Evolutionary conservation across 2,113 vertebrate species (phyloP), one percentile per base, ranked within the genome.

Genomic region (Desmodus rotundus): DNA sequence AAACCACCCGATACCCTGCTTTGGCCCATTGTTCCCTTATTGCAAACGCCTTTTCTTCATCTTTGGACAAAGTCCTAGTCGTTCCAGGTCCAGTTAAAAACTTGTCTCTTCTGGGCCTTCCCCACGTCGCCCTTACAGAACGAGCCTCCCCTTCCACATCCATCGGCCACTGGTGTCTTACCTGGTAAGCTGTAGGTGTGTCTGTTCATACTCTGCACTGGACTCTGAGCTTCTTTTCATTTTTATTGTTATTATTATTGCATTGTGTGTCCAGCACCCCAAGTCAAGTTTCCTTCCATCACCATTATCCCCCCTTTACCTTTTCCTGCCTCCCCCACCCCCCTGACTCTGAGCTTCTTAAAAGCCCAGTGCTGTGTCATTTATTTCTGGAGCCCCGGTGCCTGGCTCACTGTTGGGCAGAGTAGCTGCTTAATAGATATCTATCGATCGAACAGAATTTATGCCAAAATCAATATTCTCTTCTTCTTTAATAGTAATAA

Each of bases 381-480:
- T 87, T 93, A 89, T 92, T 93, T 93, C 85, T 95, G 93, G 87
- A 92, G 19, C 24, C 74, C 58, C n/a, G 81, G 31, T 70, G 38
- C 50, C 89, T 65, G 24, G 24, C 73, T 87, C 36, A 73, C 52
- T 82, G 33, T 78, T 85, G 84, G 63, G n/a, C 73, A 84, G 61
- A 82, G 52, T 76, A 82, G 94, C 36, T 89, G 80, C 89, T 97
- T 94, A 92, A 81, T 95, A 96, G 92, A 61, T 93, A 65, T 15
- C 52, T 92, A 58, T 91, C 33, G 92, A 95, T 86, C 74, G 63
- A 72, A 50, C 31, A 86, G 89, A 89, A 89, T 87, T 70, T 80
- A 95, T 81, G 72, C 70, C 63, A 84, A 95, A 92, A 92, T 93
- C 87, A 93, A 28, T 95, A 31, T 45, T 72, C 33, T 90, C 14